Evolutionary conservation across 2,888 invertebrate species (phyloP), one percentile per base, ranked within the genome.

Genomic region (Polylopha cassiicola): DNA sequence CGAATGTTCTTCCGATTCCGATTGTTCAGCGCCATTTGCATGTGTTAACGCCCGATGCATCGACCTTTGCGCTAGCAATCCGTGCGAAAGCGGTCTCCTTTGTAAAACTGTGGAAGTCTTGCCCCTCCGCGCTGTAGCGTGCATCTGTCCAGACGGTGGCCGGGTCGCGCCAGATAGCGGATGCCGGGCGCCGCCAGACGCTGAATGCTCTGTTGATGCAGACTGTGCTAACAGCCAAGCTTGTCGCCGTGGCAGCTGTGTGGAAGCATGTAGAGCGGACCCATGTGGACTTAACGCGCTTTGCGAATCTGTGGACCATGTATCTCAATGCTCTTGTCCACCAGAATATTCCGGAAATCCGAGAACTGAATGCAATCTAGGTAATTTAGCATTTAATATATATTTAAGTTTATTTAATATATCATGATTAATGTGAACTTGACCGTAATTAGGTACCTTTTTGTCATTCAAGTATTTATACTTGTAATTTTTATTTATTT

Each of bases 131-230:
- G 95, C 95, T 0, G 91, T 95, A 55, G 92, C 95, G 55, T 96
- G 96, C 65, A 90, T 92, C 59, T 97, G 96, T 73, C 93, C 95
- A 8, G 88, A 91, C 22, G 95, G 95, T 46, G 93, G 92, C 0
- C 88, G 93, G 26, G 89, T 91, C 0, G 92, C 93, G 48, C 87
- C 87, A 3, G 90, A 90, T 37, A 92, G 91, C 50, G 89, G 90
- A 48, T 95, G 95, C 69, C 88, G 89, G 47, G 69, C 81, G 13
- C 87, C 88, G 14, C 87, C 87, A 22, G 82, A 86, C 44, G 80
- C 87, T 2, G 89, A 91, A 54, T 95, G 95, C 61, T 87, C 88
- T 31, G 76, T 84, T 1, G 93, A 95, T 68, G 84, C 89, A 1
- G 94, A 96, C 47, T 97, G 96, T 63, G 79, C 86, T 4, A 89